Evolutionary conservation across 2,113 vertebrate species (phyloP), one percentile per base, ranked within the genome.

Genomic region (Cercopithecus mona): DNA sequence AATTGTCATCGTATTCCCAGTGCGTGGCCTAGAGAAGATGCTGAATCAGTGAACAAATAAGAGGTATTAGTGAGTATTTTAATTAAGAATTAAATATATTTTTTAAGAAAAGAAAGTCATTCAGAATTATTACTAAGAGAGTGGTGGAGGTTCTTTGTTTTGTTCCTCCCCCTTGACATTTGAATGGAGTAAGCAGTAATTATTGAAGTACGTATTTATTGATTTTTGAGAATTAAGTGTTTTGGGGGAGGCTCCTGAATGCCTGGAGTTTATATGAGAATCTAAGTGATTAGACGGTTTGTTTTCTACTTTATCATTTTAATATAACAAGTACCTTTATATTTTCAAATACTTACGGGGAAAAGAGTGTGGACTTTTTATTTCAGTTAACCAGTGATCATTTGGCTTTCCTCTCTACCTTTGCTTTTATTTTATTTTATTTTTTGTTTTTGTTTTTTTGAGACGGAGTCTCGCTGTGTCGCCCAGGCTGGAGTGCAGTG

Each of bases 11-110:
- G 3, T 61, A 45, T 73, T 94, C 20, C 17, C 76, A 82, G 76
- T 45, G 40, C 38, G 38, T 70, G 38, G 11, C 38, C 30, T 17
- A 50, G 50, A 50, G 61, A 72, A 88, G 40, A 11, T 81, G 40
- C 23, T 72, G 38, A 87, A 38, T 59, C 3, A 20, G 30, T 57
- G 38, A 87, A 52, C 16, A 20, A 70, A 16, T n/a, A n/a, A 72
- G 22, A 88, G 84, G 57, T 59, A 17, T 75, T 88, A 48, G 38
- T 32, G 75, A 38, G 45, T 70, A 59, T 72, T 88, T 88, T 38
- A 94, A 73, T 73, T 64, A 76, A 87, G 22, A 81, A 73, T 72
- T 64, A 95, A 59, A 75, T 83, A 14, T 30, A n/a, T 78, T 96
- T 78, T 88, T 57, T 48, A 89, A 84, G 50, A 61, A 35, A 83